phyloP scores from a whole-genome alignment of 2,113 vertebrate genomes.

The Malurus alboscapulatus region DNA sequence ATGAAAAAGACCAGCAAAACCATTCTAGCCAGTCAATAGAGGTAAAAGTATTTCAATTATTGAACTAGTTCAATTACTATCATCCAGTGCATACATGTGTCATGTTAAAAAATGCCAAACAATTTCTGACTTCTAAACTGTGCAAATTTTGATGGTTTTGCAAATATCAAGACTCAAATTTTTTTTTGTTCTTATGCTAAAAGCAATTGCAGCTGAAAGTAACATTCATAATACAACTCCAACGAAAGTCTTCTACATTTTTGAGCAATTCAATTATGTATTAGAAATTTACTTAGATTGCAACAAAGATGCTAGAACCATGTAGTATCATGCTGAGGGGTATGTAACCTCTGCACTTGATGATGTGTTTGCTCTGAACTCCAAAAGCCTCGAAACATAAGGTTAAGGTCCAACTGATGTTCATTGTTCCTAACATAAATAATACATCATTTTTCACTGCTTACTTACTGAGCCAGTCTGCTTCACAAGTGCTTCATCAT shows the following conservation, averaged over 20 bases:
- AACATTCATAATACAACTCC: background rate
- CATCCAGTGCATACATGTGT: accelerated
- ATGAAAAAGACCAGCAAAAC: background rate
- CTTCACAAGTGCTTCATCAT: conserved; percentile 84
- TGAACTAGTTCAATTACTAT: background rate
- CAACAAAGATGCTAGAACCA: background rate
- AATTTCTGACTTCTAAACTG: background rate
- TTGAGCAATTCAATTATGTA: background rate
- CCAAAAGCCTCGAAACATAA: background rate
- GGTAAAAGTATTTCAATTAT: background rate
- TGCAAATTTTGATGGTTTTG: background rate
- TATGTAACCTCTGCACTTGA: accelerated
- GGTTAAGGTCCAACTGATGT: background rate
- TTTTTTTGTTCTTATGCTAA: background rate
- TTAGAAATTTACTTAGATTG: background rate
- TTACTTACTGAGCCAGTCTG: conserved; percentile 76
- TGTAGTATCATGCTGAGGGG: background rate
- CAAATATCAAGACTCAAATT: background rate
- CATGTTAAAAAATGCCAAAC: background rate
- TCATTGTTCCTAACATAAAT: background rate
- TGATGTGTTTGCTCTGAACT: background rate
- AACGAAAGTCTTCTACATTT: background rate
- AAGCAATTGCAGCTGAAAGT: background rate
- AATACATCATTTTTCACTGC: background rate
- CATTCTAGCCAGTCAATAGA: background rate